These are phyloP conservation scores for Poeciliopsis paucimaculata DNA, from an alignment of 2,797 vertebrate genomes.

Conservation along the genomic window DNA sequence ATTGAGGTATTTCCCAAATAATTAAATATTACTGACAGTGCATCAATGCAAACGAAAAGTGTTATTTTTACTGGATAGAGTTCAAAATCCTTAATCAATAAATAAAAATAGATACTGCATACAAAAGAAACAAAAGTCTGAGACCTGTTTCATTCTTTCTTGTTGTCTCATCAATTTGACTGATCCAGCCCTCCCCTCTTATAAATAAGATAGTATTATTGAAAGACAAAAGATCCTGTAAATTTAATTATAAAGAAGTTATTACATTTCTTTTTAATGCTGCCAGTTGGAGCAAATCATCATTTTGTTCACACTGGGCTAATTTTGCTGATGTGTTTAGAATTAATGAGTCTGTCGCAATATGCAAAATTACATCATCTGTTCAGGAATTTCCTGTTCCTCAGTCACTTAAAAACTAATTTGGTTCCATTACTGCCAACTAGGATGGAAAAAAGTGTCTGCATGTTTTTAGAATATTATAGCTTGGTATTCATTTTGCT, in stretches of 20 bases:
- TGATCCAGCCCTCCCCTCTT: neutral
- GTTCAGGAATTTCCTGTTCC: constrained; percentile 18
- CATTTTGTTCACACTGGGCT: constrained; percentile 51
- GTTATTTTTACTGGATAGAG: neutral
- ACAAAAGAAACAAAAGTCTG: neutral
- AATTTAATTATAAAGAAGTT: constrained; percentile 41
- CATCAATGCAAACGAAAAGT: neutral
- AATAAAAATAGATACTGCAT: neutral
- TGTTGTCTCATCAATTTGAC: neutral
- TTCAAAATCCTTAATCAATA: neutral
- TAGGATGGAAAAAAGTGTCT: constrained; percentile 23
- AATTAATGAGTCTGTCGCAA: constrained; percentile 44
- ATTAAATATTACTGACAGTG: neutral
- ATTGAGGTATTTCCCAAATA: neutral
- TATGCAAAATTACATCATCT: constrained; percentile 45
- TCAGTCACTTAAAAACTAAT: constrained; percentile 23
- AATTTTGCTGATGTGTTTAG: constrained; percentile 54
- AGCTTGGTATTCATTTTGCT: constrained; percentile 6
- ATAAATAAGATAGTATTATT: constrained; percentile 1
- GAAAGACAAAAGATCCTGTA: constrained; percentile 10
- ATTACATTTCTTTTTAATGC: constrained; percentile 59
- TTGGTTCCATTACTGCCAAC: constrained; percentile 25
- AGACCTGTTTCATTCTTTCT: neutral
- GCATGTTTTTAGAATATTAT: constrained; percentile 10
- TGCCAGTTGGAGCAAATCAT: constrained; percentile 58